A percentile compares a stretch with the other conserved stretches of the same genome.
Conservation (phyloP, 2,888 invertebrate genomes). For the Ophonus ardosiacus region DNA sequence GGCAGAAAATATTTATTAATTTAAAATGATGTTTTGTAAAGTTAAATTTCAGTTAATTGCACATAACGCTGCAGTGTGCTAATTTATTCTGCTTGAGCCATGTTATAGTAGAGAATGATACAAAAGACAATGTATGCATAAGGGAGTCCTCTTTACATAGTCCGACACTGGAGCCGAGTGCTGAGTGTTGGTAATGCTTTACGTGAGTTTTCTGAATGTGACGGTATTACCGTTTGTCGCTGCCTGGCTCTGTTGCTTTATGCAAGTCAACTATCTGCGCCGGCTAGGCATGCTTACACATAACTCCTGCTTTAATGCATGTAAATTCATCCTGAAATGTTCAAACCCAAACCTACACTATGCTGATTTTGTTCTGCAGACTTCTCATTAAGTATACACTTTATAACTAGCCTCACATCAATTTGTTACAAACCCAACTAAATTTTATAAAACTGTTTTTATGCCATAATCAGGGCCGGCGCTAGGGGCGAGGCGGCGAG, state of each 20-base stretch:
- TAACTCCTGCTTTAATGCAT: constrained; percentile 60
- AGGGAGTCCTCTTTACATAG: constrained; percentile 4
- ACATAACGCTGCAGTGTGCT: background rate
- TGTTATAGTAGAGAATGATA: background rate
- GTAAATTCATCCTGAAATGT: constrained; percentile 62
- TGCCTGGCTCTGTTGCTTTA: constrained; percentile 5
- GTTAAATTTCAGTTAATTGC: background rate
- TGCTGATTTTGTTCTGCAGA: constrained; percentile 39
- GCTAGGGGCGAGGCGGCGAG: too few relatives aligned
- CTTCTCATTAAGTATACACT: constrained; percentile 11
- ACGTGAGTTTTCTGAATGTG: constrained; percentile 64
- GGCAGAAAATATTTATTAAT: background rate
- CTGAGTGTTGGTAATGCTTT: constrained; percentile 54
- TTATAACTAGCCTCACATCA: background rate
- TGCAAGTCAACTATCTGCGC: constrained; percentile 46
- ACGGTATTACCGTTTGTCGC: constrained; percentile 56
- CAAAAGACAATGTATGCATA: constrained; percentile 18
- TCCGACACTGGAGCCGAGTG: background rate
- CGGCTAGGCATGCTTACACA: constrained; percentile 50
- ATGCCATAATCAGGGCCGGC: too few relatives aligned
- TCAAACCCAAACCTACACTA: constrained; percentile 52
- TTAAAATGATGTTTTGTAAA: background rate
- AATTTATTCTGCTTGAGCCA: background rate
- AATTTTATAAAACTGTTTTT: background rate
- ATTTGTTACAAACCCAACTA: background rate